Percentiles rank a stretch among this genome's conserved stretches.
Evolutionary conservation across 2,113 vertebrate genomes (phyloP).

Genomic region (Hucho hucho): DNA sequence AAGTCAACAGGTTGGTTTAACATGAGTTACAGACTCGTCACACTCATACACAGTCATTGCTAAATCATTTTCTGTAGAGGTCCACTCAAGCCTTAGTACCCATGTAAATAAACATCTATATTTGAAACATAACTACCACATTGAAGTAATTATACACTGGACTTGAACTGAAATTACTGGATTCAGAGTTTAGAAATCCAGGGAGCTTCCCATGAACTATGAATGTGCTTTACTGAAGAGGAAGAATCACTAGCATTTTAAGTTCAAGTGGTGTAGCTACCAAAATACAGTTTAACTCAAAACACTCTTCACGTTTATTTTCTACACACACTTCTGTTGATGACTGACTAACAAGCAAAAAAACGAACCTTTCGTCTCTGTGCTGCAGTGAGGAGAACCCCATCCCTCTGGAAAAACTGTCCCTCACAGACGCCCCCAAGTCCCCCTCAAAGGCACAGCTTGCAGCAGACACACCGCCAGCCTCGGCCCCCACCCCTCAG

Average conservation of each 20-base stretch:
- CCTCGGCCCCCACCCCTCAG: slow-evolving; percentile 46
- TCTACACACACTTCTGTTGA: too few relatives aligned
- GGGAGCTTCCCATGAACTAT: slow-evolving; percentile 7
- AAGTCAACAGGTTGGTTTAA: slow-evolving; percentile 56
- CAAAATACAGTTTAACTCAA: background rate
- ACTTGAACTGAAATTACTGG: slow-evolving; percentile 17
- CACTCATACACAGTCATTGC: background rate
- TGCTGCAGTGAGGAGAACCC: slow-evolving; percentile 63
- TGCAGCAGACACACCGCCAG: slow-evolving; percentile 30
- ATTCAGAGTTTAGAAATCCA: slow-evolving; percentile 23
- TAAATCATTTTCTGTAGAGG: background rate
- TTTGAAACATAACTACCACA: slow-evolving; percentile 55
- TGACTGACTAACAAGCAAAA: background rate
- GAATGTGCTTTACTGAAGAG: background rate
- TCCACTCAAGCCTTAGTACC: background rate
- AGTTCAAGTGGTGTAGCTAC: background rate
- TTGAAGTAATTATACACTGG: slow-evolving; percentile 45
- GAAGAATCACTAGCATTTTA: background rate
- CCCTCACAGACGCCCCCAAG: slow-evolving; percentile 50
- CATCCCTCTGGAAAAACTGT: slow-evolving; percentile 67
- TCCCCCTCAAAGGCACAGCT: slow-evolving; percentile 16
- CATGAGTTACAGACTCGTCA: background rate
- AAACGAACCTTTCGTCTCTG: slow-evolving; percentile 12
- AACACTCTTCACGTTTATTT: background rate
- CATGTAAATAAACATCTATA: slow-evolving; percentile 44